A percentile compares a stretch with the other conserved stretches of the same genome.
phyloP scores from a whole-genome alignment of 2,113 vertebrate genomes.

The Gulo gulo region DNA sequence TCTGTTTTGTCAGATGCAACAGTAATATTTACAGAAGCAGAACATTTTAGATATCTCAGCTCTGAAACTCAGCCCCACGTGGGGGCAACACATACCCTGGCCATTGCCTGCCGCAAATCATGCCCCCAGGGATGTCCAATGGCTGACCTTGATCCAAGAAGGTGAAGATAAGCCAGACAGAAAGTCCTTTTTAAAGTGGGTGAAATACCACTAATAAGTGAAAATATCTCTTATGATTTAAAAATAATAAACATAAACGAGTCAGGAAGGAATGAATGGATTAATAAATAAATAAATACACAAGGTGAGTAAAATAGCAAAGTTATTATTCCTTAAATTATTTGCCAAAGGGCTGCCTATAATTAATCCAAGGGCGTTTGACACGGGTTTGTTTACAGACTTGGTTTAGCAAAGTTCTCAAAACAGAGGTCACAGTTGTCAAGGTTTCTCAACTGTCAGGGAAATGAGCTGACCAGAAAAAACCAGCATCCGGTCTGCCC shows the following conservation, averaged over 20 bases:
- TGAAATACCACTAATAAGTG: not conserved
- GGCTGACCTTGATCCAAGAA: not conserved
- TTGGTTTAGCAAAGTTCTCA: not conserved
- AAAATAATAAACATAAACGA: conserved; percentile 20
- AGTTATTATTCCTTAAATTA: not conserved
- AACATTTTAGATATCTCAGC: not conserved
- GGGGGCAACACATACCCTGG: not conserved
- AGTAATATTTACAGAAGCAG: not conserved
- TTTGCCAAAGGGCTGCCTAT: not conserved
- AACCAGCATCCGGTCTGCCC: not conserved
- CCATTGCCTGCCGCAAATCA: not conserved
- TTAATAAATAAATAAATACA: not conserved
- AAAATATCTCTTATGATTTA: not conserved
- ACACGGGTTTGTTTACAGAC: not conserved
- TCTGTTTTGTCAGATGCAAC: not conserved
- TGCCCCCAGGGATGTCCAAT: not conserved
- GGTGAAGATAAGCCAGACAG: not conserved
- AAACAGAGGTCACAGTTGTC: conserved; percentile 1
- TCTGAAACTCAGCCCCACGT: not conserved
- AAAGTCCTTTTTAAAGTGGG: not conserved
- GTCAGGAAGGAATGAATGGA: not conserved
- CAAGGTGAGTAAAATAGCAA: not conserved
- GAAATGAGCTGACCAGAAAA: not conserved
- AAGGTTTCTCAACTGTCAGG: not conserved
- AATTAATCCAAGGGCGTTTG: not conserved